Evolutionary conservation across 2,797 vertebrate species (phyloP).

Genomic region (Octomys mimax): DNA sequence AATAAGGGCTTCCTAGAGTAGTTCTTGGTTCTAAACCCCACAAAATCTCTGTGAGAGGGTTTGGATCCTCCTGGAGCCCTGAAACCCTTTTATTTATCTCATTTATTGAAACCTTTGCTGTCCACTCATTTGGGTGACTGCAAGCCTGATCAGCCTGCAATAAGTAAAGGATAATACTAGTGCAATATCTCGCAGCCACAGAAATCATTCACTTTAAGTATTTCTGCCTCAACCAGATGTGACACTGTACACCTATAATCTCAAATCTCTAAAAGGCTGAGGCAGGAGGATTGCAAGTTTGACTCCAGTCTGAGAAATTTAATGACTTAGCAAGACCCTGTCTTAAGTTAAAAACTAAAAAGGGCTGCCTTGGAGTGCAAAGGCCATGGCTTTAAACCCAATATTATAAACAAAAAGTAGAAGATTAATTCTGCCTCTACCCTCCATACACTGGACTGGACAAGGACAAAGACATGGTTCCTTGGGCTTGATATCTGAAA

Average conservation of each 20-base stretch:
- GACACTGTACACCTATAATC: background rate
- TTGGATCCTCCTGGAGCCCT: too few relatives aligned
- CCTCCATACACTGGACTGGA: background rate
- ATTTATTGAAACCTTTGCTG: too few relatives aligned
- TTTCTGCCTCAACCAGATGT: background rate
- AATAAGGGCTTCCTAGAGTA: too few relatives aligned
- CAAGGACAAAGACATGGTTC: background rate
- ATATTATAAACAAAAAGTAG: background rate
- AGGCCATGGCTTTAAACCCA: background rate
- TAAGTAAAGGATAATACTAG: too few relatives aligned
- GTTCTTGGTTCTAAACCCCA: too few relatives aligned
- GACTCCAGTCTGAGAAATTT: background rate
- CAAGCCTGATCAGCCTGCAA: too few relatives aligned
- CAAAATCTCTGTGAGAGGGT: too few relatives aligned
- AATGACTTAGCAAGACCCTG: background rate
- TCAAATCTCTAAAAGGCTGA: background rate
- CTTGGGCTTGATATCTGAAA: background rate
- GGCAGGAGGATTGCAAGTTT: background rate
- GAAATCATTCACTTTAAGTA: background rate
- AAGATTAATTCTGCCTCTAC: background rate
- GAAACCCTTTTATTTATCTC: too few relatives aligned
- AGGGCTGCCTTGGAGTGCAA: background rate
- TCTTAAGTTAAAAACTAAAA: background rate
- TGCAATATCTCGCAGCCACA: background rate
- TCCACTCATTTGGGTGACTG: too few relatives aligned